Conservation (phyloP, 2,113 vertebrate species). For the Amblyopsis rosae region DNA sequence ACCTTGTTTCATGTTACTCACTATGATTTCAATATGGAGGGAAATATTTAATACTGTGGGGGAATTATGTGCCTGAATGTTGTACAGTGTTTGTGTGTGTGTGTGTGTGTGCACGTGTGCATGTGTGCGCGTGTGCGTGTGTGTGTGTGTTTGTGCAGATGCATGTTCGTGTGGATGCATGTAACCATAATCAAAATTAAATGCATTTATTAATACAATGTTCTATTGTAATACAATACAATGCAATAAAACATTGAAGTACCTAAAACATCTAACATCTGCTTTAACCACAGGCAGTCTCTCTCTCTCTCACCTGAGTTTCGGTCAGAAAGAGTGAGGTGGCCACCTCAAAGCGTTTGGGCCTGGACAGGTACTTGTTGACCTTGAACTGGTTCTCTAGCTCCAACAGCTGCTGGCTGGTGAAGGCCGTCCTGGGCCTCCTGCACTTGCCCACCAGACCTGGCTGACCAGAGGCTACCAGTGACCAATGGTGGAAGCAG, state of each 20-base stretch:
- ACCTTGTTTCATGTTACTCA: too few relatives aligned
- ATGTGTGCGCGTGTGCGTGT: background rate
- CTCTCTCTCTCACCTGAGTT: slow-evolving; percentile 75
- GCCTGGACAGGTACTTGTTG: slow-evolving; percentile 84
- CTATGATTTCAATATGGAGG: too few relatives aligned
- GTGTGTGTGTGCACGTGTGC: background rate
- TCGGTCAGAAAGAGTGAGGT: slow-evolving; percentile 84
- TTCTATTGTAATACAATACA: too few relatives aligned
- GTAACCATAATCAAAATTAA: background rate
- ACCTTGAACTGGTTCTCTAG: slow-evolving; percentile 85
- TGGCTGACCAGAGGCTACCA: slow-evolving; percentile 60
- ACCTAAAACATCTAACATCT: too few relatives aligned
- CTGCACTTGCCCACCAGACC: slow-evolving; percentile 81
- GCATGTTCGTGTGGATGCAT: too few relatives aligned
- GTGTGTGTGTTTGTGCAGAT: background rate
- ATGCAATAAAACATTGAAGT: too few relatives aligned
- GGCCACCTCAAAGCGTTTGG: slow-evolving; percentile 84
- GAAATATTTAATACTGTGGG: too few relatives aligned
- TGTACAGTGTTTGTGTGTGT: background rate
- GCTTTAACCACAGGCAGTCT: background rate
- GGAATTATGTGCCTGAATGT: too few relatives aligned
- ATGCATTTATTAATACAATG: too few relatives aligned
- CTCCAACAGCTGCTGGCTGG: slow-evolving; percentile 83
- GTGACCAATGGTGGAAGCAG: slow-evolving; percentile 38
- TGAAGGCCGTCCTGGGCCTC: slow-evolving; percentile 83